Percentiles rank a stretch among this genome's conserved stretches.
These are phyloP conservation scores for Progne subis DNA, from an alignment of 2,113 vertebrate species.

Conservation along the genomic window DNA sequence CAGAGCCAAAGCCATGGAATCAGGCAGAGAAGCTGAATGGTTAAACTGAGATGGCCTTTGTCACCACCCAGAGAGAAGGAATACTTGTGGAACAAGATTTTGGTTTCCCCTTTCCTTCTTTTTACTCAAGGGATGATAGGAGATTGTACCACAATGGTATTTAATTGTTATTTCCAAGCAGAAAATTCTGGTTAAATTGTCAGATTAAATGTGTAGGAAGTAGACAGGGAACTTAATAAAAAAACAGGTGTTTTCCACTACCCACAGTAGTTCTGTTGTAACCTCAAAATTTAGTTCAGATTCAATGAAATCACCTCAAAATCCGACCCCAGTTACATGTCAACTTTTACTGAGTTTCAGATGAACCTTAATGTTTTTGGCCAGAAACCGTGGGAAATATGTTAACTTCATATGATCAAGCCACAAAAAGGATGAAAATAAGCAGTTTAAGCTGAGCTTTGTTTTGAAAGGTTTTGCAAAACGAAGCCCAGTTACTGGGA, in stretches of 20 bases:
- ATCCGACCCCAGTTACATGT: not conserved
- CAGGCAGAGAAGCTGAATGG: not conserved
- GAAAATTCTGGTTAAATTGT: not conserved
- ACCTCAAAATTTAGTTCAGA: not conserved
- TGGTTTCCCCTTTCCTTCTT: not conserved
- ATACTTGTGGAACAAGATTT: not conserved
- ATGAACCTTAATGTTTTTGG: not conserved
- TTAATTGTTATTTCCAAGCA: not conserved
- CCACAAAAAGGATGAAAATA: not conserved
- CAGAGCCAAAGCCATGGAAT: not conserved
- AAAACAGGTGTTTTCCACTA: not conserved
- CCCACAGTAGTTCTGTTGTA: not conserved
- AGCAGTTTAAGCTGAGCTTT: not conserved
- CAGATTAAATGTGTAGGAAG: not conserved
- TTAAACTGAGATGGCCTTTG: not conserved
- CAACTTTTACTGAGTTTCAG: not conserved
- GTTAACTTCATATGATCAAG: not conserved
- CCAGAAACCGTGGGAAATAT: not conserved
- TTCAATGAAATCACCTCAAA: not conserved
- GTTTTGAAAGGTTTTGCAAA: not conserved
- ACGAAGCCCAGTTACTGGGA: not conserved
- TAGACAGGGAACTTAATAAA: not conserved
- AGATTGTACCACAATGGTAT: not conserved
- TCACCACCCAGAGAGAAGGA: not conserved
- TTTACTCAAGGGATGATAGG: not conserved